Evolutionary conservation across 2,888 invertebrate genomes (phyloP).

Genomic region (Spisula solida): DNA sequence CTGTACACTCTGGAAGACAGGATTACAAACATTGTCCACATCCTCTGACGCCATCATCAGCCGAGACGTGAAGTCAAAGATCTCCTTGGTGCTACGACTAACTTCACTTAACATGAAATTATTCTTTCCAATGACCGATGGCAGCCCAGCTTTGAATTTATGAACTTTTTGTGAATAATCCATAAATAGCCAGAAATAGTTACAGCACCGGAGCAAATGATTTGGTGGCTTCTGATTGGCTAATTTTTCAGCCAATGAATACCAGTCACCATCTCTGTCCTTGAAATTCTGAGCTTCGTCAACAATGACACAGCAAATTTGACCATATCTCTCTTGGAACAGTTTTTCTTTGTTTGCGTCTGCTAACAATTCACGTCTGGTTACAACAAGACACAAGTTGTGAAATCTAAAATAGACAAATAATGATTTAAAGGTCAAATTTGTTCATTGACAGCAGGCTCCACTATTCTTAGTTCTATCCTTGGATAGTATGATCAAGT

Average conservation of each 20-base stretch:
- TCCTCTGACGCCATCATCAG: constrained; percentile 74
- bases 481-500: too few relatives aligned
- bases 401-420: constrained; percentile 74
- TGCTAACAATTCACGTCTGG: constrained; percentile 74
- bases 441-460: too few relatives aligned
- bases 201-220: constrained; percentile 58
- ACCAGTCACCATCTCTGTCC: constrained; percentile 83
- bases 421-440: background rate
- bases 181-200: constrained; percentile 83
- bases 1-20: constrained; percentile 50
- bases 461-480: too few relatives aligned
- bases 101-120: constrained; percentile 83
- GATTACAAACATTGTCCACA: constrained; percentile 57
- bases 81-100: constrained; percentile 81
- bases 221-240: constrained; percentile 67
- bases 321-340: constrained; percentile 62
- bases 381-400: constrained; percentile 74
- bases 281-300: constrained; percentile 84
- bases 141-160: constrained; percentile 81
- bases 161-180: constrained; percentile 84
- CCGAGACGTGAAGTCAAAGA: constrained; percentile 81
- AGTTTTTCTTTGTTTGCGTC: constrained; percentile 51
- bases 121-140: constrained; percentile 80
- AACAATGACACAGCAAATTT: constrained; percentile 77
- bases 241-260: constrained; percentile 74